Conservation (phyloP, 2,888 invertebrate genomes). For the Horisme vitalbata region DNA sequence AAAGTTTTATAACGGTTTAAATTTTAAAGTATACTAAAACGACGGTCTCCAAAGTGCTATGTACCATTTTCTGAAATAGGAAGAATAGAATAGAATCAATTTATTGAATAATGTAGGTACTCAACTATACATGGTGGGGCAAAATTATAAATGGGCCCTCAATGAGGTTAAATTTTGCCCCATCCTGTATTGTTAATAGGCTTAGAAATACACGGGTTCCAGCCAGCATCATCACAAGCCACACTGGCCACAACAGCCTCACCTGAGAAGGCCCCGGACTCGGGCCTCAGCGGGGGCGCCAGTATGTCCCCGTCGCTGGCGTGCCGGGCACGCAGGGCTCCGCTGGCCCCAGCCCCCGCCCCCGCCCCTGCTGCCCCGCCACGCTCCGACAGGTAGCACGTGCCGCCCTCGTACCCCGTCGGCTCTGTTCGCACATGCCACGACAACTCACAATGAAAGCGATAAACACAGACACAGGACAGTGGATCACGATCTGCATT, state of each 20-base stretch:
- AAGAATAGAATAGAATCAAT: no score
- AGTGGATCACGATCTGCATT: background rate
- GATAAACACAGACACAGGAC: constrained; percentile 2
- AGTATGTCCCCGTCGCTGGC: constrained; percentile 74
- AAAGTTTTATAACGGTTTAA: no score
- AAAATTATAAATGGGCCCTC: no score
- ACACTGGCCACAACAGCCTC: constrained; percentile 12
- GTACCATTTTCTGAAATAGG: no score
- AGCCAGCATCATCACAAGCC: background rate
- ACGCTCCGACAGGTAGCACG: constrained; percentile 57
- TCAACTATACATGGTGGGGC: no score
- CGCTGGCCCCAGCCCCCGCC: constrained; percentile 19
- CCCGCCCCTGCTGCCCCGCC: no score
- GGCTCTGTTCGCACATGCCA: constrained; percentile 50
- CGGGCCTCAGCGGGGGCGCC: constrained; percentile 61
- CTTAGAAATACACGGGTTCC: no score
- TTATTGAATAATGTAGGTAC: no score
- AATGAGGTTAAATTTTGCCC: no score
- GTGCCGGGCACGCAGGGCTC: constrained; percentile 59
- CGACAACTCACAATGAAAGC: constrained; percentile 26
- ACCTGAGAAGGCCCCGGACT: constrained; percentile 76
- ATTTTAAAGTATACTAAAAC: no score
- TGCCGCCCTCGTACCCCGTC: constrained; percentile 63
- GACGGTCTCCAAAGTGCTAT: no score
- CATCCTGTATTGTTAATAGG: no score